Evolutionary conservation across 1,140 invertebrate species (phyloP), one percentile per base, ranked within the genome.

Genomic region (Atopsyche davidsoni): DNA sequence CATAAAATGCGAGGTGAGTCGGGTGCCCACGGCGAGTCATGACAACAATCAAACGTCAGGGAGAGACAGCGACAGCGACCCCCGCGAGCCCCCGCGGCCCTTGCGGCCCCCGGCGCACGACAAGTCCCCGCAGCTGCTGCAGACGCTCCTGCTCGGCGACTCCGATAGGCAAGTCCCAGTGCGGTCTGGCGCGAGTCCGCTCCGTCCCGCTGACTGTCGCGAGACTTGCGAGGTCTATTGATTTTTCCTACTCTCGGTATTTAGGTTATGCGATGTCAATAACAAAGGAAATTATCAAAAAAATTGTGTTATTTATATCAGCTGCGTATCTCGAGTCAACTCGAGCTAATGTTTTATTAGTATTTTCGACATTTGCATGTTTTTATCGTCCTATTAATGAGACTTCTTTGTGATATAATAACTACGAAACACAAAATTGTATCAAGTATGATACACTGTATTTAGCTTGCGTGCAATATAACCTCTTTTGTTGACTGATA

Each of bases 1-100:
- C 71, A 78, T 82, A 70, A 82, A 83, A 74, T 92, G 89, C 76
- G 86, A 83, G 55, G 72, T 75, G 60, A 76, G 73, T 62, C 66
- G 75, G 56, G 59, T 68, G 49, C 66, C 69, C 54, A 32, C 32
- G 14, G 39, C 51, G 42, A 65, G 64, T 67, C 69, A 73, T 73
- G 68, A 71, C 69, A 69, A 62, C 62, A 65, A 63, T 45, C 38
- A 42, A 46, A 56, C 59, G 60, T 64, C 63, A 53, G 23, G 32
- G 32, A 39, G 32, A 44, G 42, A 50, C 32, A 53, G 19, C 38
- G 42, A 49, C 35, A 39, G 34, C 31, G 32, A 36, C 28, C 28
- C 24, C 14, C 32, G 48, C 25, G 40, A 14, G n/a, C 39, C n/a
- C 25, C n/a, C 28, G 24, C 25, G 17, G 14, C 45, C 44, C 34